phyloP scores from a whole-genome alignment of 1,140 invertebrate genomes.

The Stenopsyche tienmushanensis region DNA sequence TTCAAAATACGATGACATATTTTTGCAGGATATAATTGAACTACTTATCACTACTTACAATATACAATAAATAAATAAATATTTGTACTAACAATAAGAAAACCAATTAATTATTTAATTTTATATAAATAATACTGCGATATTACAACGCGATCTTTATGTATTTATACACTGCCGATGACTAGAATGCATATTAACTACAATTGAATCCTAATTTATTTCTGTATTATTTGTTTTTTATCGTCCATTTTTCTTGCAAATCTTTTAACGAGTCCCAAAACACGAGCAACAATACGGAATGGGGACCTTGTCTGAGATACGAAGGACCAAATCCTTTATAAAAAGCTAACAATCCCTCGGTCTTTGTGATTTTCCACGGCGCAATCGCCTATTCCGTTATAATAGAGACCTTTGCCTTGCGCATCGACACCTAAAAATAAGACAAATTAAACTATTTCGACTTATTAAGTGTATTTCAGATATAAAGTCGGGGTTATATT shows the following conservation, averaged over 20 bases:
- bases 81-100: too few species aligned
- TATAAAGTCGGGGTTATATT: neutral
- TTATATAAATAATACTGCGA: too few species aligned
- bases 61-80: too few species aligned
- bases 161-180: too few species aligned
- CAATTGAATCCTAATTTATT: neutral
- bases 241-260: slow-evolving; percentile 45
- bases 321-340: slow-evolving; percentile 87
- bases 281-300: slow-evolving; percentile 80
- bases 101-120: too few species aligned
- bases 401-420: slow-evolving; percentile 69
- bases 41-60: too few species aligned
- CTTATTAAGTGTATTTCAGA: neutral
- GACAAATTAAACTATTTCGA: neutral
- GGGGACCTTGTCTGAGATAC: slow-evolving; percentile 83
- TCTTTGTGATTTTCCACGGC: slow-evolving; percentile 71
- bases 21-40: too few species aligned
- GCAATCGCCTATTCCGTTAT: slow-evolving; percentile 75
- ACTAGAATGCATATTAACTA: too few species aligned
- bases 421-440: slow-evolving; percentile 55
- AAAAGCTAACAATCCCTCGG: slow-evolving; percentile 78
- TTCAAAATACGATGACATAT: too few species aligned
- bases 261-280: slow-evolving; percentile 81
- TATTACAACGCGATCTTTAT: too few species aligned
- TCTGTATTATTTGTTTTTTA: slow-evolving; percentile 12